Conservation (phyloP, 1,140 invertebrate species). For the Lethocerus indicus region DNA sequence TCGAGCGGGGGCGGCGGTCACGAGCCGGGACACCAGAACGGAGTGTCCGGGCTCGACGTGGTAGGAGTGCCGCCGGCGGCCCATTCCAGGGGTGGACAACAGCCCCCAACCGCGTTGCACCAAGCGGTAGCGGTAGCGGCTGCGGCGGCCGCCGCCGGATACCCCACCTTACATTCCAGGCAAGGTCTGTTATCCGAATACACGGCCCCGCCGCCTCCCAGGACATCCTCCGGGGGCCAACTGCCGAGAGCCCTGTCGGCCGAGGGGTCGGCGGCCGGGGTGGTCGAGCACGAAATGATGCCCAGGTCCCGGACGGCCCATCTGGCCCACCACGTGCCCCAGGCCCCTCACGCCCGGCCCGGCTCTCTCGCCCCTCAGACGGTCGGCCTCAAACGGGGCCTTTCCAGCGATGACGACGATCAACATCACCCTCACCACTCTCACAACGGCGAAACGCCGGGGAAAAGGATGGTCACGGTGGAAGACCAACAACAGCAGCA, state of each 20-base stretch:
- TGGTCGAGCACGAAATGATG: constrained; percentile 29
- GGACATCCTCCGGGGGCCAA: constrained; percentile 17
- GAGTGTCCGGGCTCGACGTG: constrained; percentile 18
- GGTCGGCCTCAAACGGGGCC: constrained; percentile 47
- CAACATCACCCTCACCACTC: constrained; percentile 46
- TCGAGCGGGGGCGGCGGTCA: constrained; percentile 20
- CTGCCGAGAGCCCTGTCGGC: constrained; percentile 20
- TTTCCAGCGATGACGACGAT: constrained; percentile 50
- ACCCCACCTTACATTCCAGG: too few species aligned
- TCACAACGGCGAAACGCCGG: constrained; percentile 49
- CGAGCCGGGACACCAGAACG: constrained; percentile 17
- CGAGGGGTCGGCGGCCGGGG: constrained; percentile 29
- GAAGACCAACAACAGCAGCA: too few species aligned
- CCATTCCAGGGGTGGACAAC: constrained; percentile 14
- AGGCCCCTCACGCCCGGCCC: constrained; percentile 24
- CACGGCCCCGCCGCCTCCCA: constrained; percentile 23
- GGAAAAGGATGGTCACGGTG: constrained; percentile 45
- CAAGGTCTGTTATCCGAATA: constrained; percentile 26
- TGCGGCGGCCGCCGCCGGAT: constrained; percentile 18
- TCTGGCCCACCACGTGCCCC: constrained; percentile 31
- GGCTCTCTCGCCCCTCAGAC: constrained; percentile 28
- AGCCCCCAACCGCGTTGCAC: constrained; percentile 13
- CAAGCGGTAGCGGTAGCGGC: constrained; percentile 8
- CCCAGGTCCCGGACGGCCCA: too few species aligned
- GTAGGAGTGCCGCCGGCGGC: constrained; percentile 20